Evolutionary conservation across 2,888 invertebrate species (phyloP).

Genomic region (Mythimna impura): DNA sequence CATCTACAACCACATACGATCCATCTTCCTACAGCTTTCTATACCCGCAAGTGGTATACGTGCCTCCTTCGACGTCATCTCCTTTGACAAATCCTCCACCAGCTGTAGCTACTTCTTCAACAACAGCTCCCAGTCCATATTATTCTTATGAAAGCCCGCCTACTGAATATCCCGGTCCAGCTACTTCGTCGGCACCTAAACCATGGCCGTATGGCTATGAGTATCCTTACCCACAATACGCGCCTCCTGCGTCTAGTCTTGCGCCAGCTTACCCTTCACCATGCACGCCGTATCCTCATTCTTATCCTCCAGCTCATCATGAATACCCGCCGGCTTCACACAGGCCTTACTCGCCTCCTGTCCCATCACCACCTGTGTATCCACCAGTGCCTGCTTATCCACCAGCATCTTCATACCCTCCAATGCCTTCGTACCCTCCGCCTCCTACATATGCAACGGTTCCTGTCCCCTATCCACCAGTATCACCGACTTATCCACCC

Average conservation of each 20-base stretch:
- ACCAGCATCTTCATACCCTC: conserved; percentile 54
- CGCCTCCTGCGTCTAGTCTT: conserved; percentile 57
- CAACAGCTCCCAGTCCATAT: conserved; percentile 32
- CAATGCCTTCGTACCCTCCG: conserved; percentile 45
- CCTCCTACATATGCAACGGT: conserved; percentile 52
- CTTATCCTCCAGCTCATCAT: conserved; percentile 51
- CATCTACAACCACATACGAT: conserved; percentile 65
- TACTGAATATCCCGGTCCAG: conserved; percentile 46
- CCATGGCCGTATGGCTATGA: conserved; percentile 47
- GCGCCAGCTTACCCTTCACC: conserved; percentile 55
- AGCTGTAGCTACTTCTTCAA: conserved; percentile 43
- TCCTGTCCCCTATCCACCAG: conserved; percentile 39
- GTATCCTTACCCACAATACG: conserved; percentile 40
- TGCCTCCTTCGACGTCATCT: conserved; percentile 65
- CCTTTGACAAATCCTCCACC: conserved; percentile 66
- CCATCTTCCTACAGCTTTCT: conserved; percentile 66
- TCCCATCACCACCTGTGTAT: conserved; percentile 33
- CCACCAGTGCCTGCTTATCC: conserved; percentile 51
- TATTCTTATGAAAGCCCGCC: conserved; percentile 48
- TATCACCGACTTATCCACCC: conserved; percentile 43
- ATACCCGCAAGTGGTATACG: conserved; percentile 71
- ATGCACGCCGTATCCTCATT: conserved; percentile 57
- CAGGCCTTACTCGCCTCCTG: conserved; percentile 32
- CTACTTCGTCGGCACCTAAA: conserved; percentile 19
- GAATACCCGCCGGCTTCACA: conserved; percentile 53